Base-by-base conservation (phyloP, 2,797 vertebrate genomes). In the Chloroceryle inda region DNA sequence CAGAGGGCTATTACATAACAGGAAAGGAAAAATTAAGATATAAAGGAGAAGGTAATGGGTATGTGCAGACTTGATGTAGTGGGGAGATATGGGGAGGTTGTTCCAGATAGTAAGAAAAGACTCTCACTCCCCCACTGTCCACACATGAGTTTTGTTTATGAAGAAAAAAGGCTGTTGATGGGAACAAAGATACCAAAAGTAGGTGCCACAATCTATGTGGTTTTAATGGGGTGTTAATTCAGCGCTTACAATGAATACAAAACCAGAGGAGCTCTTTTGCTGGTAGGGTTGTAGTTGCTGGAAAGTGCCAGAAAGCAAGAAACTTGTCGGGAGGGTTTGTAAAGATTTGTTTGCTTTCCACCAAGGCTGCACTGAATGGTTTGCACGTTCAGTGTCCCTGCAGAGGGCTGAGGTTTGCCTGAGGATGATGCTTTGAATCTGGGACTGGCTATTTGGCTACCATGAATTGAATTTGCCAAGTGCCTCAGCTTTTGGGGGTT, bases 21-120 rank as follows among this genome's bases (percentile, higher is more conserved):
- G n/a, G 42, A 81, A 87, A 73, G 38, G 47, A 72, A 92, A 79
- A 94, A 89, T 78, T 90, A 81, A 56, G 50, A 13, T 63, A 49
- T 29, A 37, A 61, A 82, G 71, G 49, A 77, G 26, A 47, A 7
- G 13, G 12, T 85, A 53, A 83, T 72, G 61, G 7, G 1, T 59
- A 16, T 42, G 21, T 55, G 78, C 33, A 73, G 69, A 59, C 24
- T 67, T 91, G 52, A 27, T 74, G 71, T 0, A 0, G 10, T 1
- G 1, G 22, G 23, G 55, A 84, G 66, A 55, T 78, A 49, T 0
- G 1, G 38, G 53, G 45, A 63, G 24, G 35, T 44, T 75, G 26
- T 83, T 79, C 31, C 38, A 76, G 52, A 29, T 37, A 11, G 10
- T 40, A 53, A 75, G n/a, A 53, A 52, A 58, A 44, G 76, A 38